A percentile compares a stretch with the other conserved stretches of the same genome.
phyloP scores from a whole-genome alignment of 2,113 vertebrate genomes.

The Xyliphius kryptos region DNA sequence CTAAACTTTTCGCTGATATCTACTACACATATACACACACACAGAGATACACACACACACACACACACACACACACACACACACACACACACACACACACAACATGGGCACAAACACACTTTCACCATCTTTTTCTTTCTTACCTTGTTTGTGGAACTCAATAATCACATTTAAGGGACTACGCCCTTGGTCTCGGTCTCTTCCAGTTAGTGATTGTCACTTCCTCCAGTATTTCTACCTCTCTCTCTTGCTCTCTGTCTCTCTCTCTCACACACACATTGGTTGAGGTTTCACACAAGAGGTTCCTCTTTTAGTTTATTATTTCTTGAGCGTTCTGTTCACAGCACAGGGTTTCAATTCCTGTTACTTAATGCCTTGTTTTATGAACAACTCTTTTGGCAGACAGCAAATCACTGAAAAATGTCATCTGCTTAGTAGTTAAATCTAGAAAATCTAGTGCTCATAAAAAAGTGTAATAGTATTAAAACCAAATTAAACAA shows the following conservation, averaged over 20 bases:
- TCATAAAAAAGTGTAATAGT: no score
- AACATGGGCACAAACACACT: not conserved
- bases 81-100: constrained; percentile 8
- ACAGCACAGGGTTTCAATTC: constrained; percentile 35
- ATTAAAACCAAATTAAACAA: no score
- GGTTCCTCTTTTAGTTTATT: constrained; percentile 29
- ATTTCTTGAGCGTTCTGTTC: constrained; percentile 28
- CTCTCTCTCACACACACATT: constrained; percentile 11
- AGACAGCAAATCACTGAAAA: not conserved
- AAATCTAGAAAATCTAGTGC: no score
- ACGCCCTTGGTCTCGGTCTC: constrained; percentile 36
- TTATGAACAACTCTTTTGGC: not conserved
- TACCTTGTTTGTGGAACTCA: constrained; percentile 39
- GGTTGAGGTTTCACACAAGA: constrained; percentile 19
- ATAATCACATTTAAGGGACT: constrained; percentile 19
- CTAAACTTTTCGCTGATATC: not conserved
- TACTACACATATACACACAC: not conserved
- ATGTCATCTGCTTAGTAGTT: no score
- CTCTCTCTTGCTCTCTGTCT: constrained; percentile 11
- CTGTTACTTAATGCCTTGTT: constrained; percentile 23
- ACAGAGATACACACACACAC: no score
- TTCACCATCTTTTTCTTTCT: constrained; percentile 15
- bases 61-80: not conserved
- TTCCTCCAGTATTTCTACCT: constrained; percentile 33
- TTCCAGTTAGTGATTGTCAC: constrained; percentile 25